These are phyloP conservation scores for Clarias fuscus DNA, from an alignment of 2,797 vertebrate species.

Conservation along the genomic window DNA sequence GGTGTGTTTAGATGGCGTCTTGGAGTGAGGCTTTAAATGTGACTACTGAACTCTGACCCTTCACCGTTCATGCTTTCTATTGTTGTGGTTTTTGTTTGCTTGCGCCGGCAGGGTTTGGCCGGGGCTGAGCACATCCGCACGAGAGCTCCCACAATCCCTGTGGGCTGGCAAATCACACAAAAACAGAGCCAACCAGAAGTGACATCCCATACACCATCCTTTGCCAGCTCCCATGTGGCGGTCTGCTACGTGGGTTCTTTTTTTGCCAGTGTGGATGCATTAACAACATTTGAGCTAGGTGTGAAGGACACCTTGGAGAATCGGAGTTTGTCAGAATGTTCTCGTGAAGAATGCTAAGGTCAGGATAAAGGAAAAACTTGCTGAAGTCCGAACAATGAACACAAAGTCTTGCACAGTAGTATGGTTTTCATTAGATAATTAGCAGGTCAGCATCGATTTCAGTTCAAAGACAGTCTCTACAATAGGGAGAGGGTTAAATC, in stretches of 20 bases:
- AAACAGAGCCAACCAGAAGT: constrained; percentile 33
- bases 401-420: background rate
- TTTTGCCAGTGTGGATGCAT: constrained; percentile 33
- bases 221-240: constrained; percentile 11
- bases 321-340: background rate
- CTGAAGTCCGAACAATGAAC: background rate
- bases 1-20: constrained; percentile 14
- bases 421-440: constrained; percentile 22
- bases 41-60: constrained; percentile 50
- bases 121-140: constrained; percentile 38
- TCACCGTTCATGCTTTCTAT: constrained; percentile 24
- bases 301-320: constrained; percentile 36
- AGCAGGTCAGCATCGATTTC: constrained; percentile 14
- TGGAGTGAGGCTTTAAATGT: constrained; percentile 34
- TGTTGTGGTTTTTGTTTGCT: constrained; percentile 14
- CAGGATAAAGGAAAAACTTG: constrained; percentile 12
- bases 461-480: constrained; percentile 8
- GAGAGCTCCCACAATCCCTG: constrained; percentile 35
- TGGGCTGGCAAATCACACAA: constrained; percentile 38
- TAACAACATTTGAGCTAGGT: constrained; percentile 40
- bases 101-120: constrained; percentile 14
- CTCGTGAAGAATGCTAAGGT: constrained; percentile 23
- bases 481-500: constrained; percentile 22
- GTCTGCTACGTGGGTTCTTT: background rate
- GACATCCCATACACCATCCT: constrained; percentile 40